Conservation (phyloP, 2,797 vertebrate species). For the Propithecus perrieri region DNA sequence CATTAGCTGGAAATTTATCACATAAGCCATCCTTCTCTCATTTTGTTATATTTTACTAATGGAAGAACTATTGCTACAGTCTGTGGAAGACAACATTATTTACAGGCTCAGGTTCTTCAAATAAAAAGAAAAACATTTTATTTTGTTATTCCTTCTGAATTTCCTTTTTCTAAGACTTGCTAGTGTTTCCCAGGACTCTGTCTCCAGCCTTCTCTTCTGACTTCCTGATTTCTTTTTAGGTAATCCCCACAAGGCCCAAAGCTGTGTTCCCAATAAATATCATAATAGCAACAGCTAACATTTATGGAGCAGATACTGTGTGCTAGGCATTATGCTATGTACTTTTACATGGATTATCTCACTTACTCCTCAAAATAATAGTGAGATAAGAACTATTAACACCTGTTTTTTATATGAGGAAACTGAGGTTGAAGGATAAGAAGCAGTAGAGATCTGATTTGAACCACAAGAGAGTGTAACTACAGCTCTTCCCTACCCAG, state of each 20-base stretch:
- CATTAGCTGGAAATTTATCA: slow-evolving; percentile 8
- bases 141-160: slow-evolving; percentile 25
- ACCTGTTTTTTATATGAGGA: not conserved
- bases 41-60: slow-evolving; percentile 17
- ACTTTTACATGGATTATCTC: not conserved
- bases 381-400: not conserved
- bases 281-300: not conserved
- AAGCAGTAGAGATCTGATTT: not conserved
- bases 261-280: not conserved
- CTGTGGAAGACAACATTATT: not conserved
- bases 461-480: not conserved
- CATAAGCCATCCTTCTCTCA: not conserved
- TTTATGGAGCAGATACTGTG: not conserved
- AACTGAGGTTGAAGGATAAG: not conserved
- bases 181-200: not conserved
- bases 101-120: not conserved
- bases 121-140: not conserved
- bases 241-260: not conserved
- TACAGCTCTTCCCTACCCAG: not conserved
- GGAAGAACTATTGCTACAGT: not conserved
- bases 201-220: not conserved
- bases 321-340: not conserved
- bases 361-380: slow-evolving; percentile 7
- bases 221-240: not conserved
- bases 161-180: not conserved